Base-by-base conservation (phyloP, 2,113 vertebrate genomes). In the Bubo scandiacus region DNA sequence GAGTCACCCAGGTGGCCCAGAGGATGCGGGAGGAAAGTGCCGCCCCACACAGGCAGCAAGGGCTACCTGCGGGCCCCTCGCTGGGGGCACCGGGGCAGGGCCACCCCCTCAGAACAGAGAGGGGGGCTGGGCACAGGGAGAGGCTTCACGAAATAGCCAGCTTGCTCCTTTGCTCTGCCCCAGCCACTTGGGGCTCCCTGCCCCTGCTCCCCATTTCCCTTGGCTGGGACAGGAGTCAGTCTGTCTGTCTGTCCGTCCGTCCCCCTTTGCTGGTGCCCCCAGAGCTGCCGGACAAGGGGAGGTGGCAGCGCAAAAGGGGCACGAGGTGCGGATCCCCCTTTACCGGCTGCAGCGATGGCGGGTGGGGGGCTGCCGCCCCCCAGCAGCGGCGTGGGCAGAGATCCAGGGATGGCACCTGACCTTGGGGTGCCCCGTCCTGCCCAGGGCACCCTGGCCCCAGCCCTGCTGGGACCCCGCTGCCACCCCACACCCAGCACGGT, bases 401-500 rank as follows among this genome's bases (percentile, higher is more conserved):
- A 5, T 30, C 6, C 0, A 1, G 51, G n/a, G 25, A 8, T 38
- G 42, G 36, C 7, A 4, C 57, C 47, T 4, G 3, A 30, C 40
- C 34, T 43, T 26, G 71, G 38, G 22, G 11, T 18, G 5, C 67
- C 3, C 29, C 4, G 0, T 27, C 86, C 81, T 81, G 75, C 55
- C 71, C 62, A 21, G 74, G 23, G 2, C 15, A 42, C 5, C 3
- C 34, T 19, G 68, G n/a, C 6, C 30, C 52, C 61, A 25, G 62
- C 57, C 25, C 74, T 58, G 51, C 0, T 0, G 2, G 36, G 42
- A 57, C 40, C 27, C 45, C 2, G 0, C 42, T 62, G 72, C 55
- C 0, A 0, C 49, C 79, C 25, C 36, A 29, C 2, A 1, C 62
- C 45, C 79, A 5, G 47, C 2, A 1, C 0, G 2, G 42, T 40